A percentile compares a stretch with the other conserved stretches of the same genome.
Evolutionary conservation across 2,888 invertebrate genomes (phyloP).

Genomic region (Cerceris rybyensis): DNA sequence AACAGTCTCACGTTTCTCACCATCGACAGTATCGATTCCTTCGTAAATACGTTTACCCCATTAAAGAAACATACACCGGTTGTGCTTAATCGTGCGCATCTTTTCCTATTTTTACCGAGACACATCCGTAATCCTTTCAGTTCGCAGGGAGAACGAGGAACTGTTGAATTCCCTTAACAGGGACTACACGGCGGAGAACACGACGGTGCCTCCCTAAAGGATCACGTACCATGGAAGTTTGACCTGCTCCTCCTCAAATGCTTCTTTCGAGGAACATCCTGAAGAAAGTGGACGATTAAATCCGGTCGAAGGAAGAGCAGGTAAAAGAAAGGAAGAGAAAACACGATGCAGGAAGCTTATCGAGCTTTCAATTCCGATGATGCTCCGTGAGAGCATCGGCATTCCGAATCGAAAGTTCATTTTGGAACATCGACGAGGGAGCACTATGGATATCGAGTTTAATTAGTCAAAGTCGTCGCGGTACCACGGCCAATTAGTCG

Average conservation of each 20-base stretch:
- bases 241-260: constrained; percentile 48
- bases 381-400: too few species aligned
- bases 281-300: not conserved
- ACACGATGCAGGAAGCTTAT: constrained; percentile 6
- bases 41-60: not conserved
- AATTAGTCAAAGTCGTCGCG: constrained; percentile 27
- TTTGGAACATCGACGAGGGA: constrained; percentile 1
- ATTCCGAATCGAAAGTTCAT: not conserved
- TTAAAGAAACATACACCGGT: too few species aligned
- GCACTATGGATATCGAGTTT: constrained; percentile 8
- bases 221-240: constrained; percentile 18
- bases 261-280: constrained; percentile 9
- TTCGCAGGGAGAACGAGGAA: constrained; percentile 94
- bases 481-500: constrained; percentile 29
- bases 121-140: constrained; percentile 83
- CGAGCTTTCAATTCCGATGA: too few species aligned
- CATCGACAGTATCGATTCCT: not conserved
- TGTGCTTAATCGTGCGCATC: too few species aligned
- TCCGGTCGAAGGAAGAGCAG: not conserved
- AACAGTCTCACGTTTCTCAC: not conserved
- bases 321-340: not conserved
- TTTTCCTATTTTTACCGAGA: not conserved
- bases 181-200: constrained; percentile 72
- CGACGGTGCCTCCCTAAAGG: constrained; percentile 66
- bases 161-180: constrained; percentile 90